phyloP scores from a whole-genome alignment of 2,113 vertebrate genomes.

The Egretta garzetta region DNA sequence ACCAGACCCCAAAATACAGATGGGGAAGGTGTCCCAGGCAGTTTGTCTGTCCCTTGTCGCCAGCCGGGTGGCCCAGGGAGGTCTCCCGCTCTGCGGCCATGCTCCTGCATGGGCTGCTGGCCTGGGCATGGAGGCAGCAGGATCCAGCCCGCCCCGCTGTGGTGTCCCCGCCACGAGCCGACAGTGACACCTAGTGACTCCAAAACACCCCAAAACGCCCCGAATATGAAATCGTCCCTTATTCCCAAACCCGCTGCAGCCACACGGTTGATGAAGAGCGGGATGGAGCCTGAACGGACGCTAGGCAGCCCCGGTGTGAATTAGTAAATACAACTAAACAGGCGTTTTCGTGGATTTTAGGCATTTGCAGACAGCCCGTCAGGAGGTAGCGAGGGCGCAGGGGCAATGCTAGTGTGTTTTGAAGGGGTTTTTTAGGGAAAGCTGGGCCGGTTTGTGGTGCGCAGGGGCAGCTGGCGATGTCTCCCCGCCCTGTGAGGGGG shows the following conservation, averaged over 20 bases:
- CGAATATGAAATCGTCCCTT: rapidly evolving
- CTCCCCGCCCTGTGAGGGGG: not conserved
- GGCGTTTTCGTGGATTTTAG: rapidly evolving
- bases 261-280: rapidly evolving
- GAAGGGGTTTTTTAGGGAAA: not conserved
- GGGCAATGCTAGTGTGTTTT: rapidly evolving
- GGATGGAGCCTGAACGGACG: rapidly evolving
- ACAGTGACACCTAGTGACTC: conserved; percentile 54
- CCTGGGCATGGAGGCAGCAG: rapidly evolving
- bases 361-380: not conserved
- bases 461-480: rapidly evolving
- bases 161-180: not conserved
- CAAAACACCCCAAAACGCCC: not conserved
- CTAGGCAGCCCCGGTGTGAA: rapidly evolving
- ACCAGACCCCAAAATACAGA: not conserved
- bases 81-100: rapidly evolving
- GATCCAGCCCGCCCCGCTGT: not conserved
- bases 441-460: not conserved
- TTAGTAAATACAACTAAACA: not conserved
- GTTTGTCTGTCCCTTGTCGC: not conserved
- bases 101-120: not conserved
- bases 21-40: not conserved
- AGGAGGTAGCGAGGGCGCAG: rapidly evolving
- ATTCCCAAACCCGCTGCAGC: not conserved
- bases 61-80: rapidly evolving